phyloP scores from a whole-genome alignment of 1,140 invertebrate genomes.

The Watersipora subatra region DNA sequence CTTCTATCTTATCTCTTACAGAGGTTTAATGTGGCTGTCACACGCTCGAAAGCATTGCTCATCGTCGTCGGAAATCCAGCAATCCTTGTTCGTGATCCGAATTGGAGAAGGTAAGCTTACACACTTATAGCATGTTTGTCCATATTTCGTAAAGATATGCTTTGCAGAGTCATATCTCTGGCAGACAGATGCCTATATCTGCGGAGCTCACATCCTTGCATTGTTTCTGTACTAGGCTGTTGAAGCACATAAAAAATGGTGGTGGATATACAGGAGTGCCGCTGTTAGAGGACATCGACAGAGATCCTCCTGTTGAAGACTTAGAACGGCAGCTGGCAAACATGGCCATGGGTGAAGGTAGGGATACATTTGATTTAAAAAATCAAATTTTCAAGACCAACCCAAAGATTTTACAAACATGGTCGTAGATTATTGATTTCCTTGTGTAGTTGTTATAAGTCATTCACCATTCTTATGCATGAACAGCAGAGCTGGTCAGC shows the following conservation, averaged over 20 bases:
- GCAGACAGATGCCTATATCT: not conserved
- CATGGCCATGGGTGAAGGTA: too few relatives aligned
- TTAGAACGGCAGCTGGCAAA: too few relatives aligned
- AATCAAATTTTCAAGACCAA: too few relatives aligned
- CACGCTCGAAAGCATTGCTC: constrained; percentile 60
- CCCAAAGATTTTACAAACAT: too few relatives aligned
- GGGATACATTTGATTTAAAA: too few relatives aligned
- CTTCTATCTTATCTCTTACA: constrained; percentile 22
- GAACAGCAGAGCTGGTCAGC: too few relatives aligned
- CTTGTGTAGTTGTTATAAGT: too few relatives aligned
- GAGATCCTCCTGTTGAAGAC: not conserved
- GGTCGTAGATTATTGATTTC: too few relatives aligned
- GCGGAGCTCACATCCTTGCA: not conserved
- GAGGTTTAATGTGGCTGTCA: constrained; percentile 72
- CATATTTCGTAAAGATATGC: not conserved
- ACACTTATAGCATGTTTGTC: not conserved
- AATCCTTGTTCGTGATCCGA: constrained; percentile 36
- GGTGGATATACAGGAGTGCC: not conserved
- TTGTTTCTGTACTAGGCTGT: not conserved
- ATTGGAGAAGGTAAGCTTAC: constrained; percentile 25
- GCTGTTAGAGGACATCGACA: not conserved
- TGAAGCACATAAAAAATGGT: not conserved
- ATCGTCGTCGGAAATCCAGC: constrained; percentile 69
- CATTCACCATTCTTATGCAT: too few relatives aligned
- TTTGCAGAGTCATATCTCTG: not conserved